phyloP scores from a whole-genome alignment of 2,797 vertebrate species.

The Sarcophilus harrisii region DNA sequence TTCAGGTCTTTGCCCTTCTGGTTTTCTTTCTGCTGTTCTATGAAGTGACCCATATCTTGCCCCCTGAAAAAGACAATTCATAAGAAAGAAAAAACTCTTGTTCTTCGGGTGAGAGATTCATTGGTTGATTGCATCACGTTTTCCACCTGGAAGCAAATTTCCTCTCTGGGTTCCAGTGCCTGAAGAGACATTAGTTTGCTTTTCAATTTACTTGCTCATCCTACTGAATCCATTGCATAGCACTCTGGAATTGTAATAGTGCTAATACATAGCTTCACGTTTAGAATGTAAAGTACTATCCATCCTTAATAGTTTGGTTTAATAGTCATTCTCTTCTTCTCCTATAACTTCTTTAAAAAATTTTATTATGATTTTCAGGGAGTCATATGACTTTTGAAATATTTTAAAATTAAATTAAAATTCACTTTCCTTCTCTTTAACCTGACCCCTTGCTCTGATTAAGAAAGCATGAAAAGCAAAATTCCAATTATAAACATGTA shows the following conservation, averaged over 20 bases:
- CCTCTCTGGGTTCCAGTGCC: conserved; percentile 74
- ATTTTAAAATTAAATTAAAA: neutral
- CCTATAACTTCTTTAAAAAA: conserved; percentile 44
- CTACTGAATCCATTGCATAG: conserved; percentile 74
- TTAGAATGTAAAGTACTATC: conserved; percentile 77
- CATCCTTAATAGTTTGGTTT: conserved; percentile 75
- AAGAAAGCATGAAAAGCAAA: neutral
- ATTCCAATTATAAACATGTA: neutral
- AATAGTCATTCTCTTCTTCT: conserved; percentile 66
- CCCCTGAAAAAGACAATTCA: conserved; percentile 64
- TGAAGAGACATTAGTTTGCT: conserved; percentile 79
- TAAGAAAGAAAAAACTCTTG: conserved; percentile 71
- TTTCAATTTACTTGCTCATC: conserved; percentile 80
- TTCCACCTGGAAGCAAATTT: conserved; percentile 79
- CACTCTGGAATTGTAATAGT: conserved; percentile 68
- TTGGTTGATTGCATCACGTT: conserved; percentile 74
- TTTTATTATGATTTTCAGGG: conserved; percentile 37
- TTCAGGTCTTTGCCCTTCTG: conserved; percentile 45
- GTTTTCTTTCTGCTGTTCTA: conserved; percentile 69
- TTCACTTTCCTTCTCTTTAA: neutral
- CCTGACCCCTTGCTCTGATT: neutral
- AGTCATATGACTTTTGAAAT: neutral
- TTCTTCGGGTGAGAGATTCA: conserved; percentile 72
- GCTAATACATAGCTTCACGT: conserved; percentile 71
- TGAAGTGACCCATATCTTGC: conserved; percentile 58